Conservation (phyloP, 1,140 invertebrate genomes). For the Papilio glaucus region DNA sequence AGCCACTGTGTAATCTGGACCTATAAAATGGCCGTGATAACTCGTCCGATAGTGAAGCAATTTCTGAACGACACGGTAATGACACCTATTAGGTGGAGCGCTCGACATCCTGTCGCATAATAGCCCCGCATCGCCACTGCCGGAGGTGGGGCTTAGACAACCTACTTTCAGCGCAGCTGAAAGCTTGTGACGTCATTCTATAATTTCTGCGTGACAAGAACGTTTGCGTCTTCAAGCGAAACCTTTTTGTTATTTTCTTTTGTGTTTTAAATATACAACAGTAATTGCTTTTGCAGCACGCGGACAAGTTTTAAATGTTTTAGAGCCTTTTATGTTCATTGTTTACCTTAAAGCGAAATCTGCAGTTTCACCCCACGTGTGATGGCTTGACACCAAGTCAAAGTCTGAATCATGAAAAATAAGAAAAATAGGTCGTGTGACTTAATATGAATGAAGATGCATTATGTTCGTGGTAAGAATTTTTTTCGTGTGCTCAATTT, state of each 20-base stretch:
- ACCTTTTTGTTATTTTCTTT: constrained; percentile 12
- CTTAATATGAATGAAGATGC: too few relatives aligned
- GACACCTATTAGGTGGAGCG: constrained; percentile 76
- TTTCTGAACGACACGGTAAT: constrained; percentile 79
- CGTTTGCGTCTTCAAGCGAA: neutral
- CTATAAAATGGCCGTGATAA: constrained; percentile 77
- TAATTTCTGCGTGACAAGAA: constrained; percentile 21
- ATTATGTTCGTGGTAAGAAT: too few relatives aligned
- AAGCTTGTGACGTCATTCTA: constrained; percentile 18
- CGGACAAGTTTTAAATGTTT: neutral
- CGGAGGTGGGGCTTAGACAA: constrained; percentile 58
- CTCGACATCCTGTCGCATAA: constrained; percentile 77
- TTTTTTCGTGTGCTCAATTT: too few relatives aligned
- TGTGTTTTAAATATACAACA: neutral
- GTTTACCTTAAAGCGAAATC: too few relatives aligned
- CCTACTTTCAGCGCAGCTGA: constrained; percentile 57
- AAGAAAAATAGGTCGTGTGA: too few relatives aligned
- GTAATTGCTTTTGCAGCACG: neutral
- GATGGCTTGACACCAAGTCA: too few relatives aligned
- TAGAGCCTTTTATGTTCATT: too few relatives aligned
- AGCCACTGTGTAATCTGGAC: constrained; percentile 73
- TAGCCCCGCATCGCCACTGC: constrained; percentile 50
- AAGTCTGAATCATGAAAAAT: too few relatives aligned
- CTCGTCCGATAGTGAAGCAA: constrained; percentile 79
- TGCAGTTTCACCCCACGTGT: too few relatives aligned